Evolutionary conservation across 2,113 vertebrate genomes (phyloP).

Genomic region (Dromaius novaehollandiae): DNA sequence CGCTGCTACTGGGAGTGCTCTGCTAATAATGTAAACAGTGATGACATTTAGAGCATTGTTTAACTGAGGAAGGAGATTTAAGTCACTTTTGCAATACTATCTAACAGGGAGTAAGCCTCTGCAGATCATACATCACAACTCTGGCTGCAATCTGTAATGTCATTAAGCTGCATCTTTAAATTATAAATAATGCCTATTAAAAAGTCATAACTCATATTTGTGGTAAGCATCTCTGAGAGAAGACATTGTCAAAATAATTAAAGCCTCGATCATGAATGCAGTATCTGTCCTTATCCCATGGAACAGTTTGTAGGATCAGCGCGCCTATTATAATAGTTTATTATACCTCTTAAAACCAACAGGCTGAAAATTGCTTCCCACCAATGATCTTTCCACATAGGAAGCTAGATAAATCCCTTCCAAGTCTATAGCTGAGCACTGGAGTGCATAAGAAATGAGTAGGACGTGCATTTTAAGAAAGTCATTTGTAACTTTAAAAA

Average conservation of each 20-base stretch:
- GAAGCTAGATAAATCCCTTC: not conserved
- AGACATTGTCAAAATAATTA: not conserved
- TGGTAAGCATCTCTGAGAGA: not conserved
- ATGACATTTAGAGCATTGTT: slow-evolving; percentile 51
- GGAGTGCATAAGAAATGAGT: not conserved
- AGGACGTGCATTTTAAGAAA: not conserved
- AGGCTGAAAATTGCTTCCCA: not conserved
- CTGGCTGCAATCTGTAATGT: not conserved
- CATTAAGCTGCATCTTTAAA: slow-evolving; percentile 18
- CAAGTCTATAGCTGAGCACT: not conserved
- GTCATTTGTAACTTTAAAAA: not conserved
- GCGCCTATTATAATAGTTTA: not conserved
- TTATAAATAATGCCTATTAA: slow-evolving; percentile 21
- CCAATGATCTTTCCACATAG: not conserved
- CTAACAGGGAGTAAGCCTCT: not conserved
- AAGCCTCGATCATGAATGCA: not conserved
- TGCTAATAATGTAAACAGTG: slow-evolving; percentile 38
- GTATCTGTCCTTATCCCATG: not conserved
- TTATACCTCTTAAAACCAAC: not conserved
- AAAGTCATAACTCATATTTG: not conserved
- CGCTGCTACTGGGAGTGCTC: not conserved
- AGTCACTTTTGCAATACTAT: not conserved
- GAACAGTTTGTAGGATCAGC: not conserved
- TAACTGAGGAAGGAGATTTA: slow-evolving; percentile 41
- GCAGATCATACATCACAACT: not conserved